Evolutionary conservation across 2,888 invertebrate species (phyloP).

Genomic region (Zhengitettix transpicula): DNA sequence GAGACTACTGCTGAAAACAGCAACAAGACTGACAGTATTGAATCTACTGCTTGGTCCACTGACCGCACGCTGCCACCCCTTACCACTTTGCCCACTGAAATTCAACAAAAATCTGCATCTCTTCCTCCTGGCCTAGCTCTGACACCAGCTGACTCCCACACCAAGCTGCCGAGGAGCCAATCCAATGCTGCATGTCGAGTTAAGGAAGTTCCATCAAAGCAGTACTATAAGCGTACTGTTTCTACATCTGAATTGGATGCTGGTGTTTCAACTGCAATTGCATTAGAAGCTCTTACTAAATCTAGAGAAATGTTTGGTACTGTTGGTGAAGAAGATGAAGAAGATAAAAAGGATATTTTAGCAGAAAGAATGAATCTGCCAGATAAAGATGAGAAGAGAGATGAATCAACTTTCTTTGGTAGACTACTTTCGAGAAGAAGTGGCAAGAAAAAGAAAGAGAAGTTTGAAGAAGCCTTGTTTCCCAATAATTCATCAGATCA

Average conservation of each 20-base stretch:
- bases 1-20: constrained; percentile 3
- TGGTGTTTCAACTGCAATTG: neutral
- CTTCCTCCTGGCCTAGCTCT: constrained; percentile 43
- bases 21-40: constrained; percentile 3
- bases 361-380: constrained; percentile 18
- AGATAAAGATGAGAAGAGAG: constrained; percentile 33
- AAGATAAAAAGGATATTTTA: constrained; percentile 22
- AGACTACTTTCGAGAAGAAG: constrained; percentile 50
- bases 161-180: constrained; percentile 29
- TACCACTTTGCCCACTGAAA: constrained; percentile 27
- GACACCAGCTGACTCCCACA: constrained; percentile 28
- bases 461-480: constrained; percentile 18
- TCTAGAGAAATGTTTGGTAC: constrained; percentile 11
- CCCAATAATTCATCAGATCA: constrained; percentile 26
- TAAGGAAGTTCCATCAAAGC: constrained; percentile 31
- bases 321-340: constrained; percentile 15
- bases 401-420: constrained; percentile 45
- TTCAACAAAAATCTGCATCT: constrained; percentile 44
- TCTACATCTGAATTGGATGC: constrained; percentile 1
- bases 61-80: neutral
- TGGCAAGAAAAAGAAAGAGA: constrained; percentile 41
- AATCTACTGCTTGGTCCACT: neutral
- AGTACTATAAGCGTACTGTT: constrained; percentile 1
- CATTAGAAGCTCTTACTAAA: neutral
- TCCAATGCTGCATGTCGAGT: constrained; percentile 23